Base-by-base conservation (phyloP, 1,140 invertebrate species). In the Latrodectus geometricus region DNA sequence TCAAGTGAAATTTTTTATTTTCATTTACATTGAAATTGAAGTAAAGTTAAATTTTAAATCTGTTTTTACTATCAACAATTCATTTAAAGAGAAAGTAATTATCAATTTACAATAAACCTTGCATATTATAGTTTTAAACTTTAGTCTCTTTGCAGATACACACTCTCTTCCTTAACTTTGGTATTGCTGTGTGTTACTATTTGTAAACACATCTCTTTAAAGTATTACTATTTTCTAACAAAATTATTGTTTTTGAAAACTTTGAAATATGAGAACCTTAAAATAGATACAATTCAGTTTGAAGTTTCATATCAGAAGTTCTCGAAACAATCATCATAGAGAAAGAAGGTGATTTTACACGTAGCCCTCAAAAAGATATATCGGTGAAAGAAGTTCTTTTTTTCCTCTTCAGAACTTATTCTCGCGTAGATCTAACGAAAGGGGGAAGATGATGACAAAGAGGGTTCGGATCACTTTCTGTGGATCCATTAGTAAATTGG, bases 401-500 rank as follows among this genome's bases (percentile, higher is more conserved):
- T 35, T 35, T 35, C 35, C 35, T 15, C 9, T 8, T 61, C 66
- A 65, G 52, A 78, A 68, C 76, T 78, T 78, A 78, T 78, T 78
- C 80, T 76, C 74, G 52, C 74, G n/a, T 14, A 52, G 15, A 54
- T 9, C 80, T 15, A 61, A 50, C 50, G 54, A 23, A 69, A 80
- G 11, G 35, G 17, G 35, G 61, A 82, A 73, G 52, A 20, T 82
- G 80, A 82, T 82, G 80, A 82, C 80, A 69, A 17, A 50, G 56
- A 48, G 65, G 65, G 56, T 61, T 78, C 76, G 66, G 65, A 80
- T 80, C 78, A n/a, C 49, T 21, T 50, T 69, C 52, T 14, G 48
- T 69, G 50, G 50, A 73, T 82, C 80, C 80, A 82, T 82, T 82
- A 82, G 80, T 82, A 82, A 82, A 82, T 82, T 82, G 80, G 69